phyloP scores from a whole-genome alignment of 37 sponge, comb jelly and placozoan species.

The Cliona cf. orientalis region DNA sequence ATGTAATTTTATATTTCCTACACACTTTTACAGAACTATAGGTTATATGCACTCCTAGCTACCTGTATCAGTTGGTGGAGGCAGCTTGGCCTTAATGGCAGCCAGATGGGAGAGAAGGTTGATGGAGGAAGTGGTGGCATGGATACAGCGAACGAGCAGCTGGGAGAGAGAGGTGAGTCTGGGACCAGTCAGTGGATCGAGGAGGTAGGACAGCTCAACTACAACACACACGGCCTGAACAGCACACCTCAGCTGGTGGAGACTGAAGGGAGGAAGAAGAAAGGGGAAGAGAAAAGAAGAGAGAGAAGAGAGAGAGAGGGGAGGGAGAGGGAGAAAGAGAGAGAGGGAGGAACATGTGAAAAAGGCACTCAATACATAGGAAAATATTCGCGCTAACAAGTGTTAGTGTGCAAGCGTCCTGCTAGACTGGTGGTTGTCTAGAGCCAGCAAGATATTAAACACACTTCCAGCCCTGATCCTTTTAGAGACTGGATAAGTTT shows the following conservation, averaged over 20 bases:
- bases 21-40: neutral
- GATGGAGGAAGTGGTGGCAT: slow-evolving; percentile 20
- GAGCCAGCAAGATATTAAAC: slow-evolving; percentile 33
- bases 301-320: neutral
- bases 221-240: slow-evolving; percentile 39
- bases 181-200: slow-evolving; percentile 2
- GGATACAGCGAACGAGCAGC: slow-evolving; percentile 19
- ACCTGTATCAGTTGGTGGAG: neutral
- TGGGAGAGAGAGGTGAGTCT: slow-evolving; percentile 4
- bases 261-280: slow-evolving; percentile 13
- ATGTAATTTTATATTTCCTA: neutral
- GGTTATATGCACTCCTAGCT: neutral
- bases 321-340: neutral
- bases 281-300: neutral
- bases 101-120: neutral
- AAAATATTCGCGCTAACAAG: neutral
- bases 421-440: neutral
- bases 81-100: neutral
- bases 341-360: neutral
- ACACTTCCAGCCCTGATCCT: too few species aligned
- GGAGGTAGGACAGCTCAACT: slow-evolving; percentile 8
- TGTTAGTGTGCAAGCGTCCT: slow-evolving; percentile 48
- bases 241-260: slow-evolving; percentile 52
- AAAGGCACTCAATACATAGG: neutral
- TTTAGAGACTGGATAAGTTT: too few species aligned